A percentile compares a stretch with the other conserved stretches of the same genome.
phyloP scores from a whole-genome alignment of 1,140 invertebrate species.

The Maconellicoccus hirsutus region DNA sequence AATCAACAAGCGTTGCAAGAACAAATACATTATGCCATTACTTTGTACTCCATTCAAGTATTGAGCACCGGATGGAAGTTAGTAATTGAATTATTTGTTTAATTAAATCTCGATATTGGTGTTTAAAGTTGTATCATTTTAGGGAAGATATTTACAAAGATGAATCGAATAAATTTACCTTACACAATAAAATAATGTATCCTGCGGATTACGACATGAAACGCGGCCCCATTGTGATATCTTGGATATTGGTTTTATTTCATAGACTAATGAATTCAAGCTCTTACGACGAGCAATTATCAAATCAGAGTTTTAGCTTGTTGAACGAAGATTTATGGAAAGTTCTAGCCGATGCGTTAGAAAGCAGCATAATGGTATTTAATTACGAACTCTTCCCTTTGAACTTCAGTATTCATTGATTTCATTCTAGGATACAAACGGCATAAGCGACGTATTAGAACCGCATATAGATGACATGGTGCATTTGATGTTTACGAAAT shows the following conservation, averaged over 20 bases:
- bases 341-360: not conserved
- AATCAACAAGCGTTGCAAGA: not conserved
- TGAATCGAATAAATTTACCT: not conserved
- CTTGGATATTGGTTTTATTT: not conserved
- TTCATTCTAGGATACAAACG: not conserved
- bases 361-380: not conserved
- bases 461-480: not conserved
- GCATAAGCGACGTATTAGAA: not conserved
- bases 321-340: conserved; percentile 13
- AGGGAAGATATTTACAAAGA: conserved; percentile 4
- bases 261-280: not conserved
- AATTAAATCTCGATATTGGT: not conserved
- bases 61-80: conserved; percentile 6
- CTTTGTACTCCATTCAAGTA: not conserved
- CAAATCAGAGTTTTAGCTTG: not conserved
- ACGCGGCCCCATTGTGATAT: not conserved
- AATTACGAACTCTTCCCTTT: not conserved
- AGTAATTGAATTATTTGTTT: not conserved
- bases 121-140: not conserved
- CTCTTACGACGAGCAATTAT: conserved; percentile 10
- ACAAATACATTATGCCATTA: conserved; percentile 2
- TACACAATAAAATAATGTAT: conserved; percentile 12
- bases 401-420: too few species aligned
- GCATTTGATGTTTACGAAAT: conserved; percentile 10
- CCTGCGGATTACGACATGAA: not conserved